These are phyloP conservation scores for Aviceda subcristata DNA, from an alignment of 2,113 vertebrate genomes.

Conservation along the genomic window DNA sequence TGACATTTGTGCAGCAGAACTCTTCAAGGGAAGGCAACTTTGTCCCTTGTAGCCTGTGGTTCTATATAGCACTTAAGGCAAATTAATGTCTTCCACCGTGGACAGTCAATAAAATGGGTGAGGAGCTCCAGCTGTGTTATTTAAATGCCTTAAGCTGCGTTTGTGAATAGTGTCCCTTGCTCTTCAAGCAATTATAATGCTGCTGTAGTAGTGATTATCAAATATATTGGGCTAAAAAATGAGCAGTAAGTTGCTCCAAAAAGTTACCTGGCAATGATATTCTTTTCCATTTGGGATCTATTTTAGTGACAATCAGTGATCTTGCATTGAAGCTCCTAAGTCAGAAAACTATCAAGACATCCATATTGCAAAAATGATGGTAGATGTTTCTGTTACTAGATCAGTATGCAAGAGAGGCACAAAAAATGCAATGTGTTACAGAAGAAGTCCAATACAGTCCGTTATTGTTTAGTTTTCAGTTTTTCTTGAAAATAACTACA, in stretches of 20 bases:
- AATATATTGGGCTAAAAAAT: neutral
- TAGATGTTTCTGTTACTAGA: neutral
- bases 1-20: neutral
- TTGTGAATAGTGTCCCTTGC: neutral
- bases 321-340: neutral
- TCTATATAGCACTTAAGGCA: neutral
- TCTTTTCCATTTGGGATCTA: neutral
- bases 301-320: neutral
- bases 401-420: neutral
- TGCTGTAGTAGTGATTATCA: neutral
- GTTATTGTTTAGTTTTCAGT: neutral
- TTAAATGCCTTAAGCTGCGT: neutral
- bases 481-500: neutral
- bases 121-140: neutral
- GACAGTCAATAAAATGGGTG: neutral
- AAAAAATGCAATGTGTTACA: neutral
- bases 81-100: neutral
- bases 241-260: neutral
- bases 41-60: neutral
- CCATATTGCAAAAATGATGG: neutral
- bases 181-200: neutral
- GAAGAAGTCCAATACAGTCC: neutral
- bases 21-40: neutral
- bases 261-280: neutral
- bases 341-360: neutral